Evolutionary conservation across 2,113 vertebrate species (phyloP).

Genomic region (Empidonax alnorum): DNA sequence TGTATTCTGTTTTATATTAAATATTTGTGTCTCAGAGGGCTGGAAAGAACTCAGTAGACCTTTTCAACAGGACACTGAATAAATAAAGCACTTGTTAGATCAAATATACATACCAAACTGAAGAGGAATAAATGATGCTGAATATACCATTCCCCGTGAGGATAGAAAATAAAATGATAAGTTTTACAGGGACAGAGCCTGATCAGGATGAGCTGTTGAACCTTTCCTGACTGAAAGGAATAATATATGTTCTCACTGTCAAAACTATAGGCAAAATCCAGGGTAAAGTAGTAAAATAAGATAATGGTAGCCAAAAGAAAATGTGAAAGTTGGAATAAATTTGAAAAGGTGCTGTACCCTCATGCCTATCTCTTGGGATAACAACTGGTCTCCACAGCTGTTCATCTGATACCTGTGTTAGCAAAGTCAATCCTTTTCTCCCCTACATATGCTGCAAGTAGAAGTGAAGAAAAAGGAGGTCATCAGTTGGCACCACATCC

Average conservation of each 20-base stretch:
- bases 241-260: neutral
- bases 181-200: neutral
- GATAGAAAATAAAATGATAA: neutral
- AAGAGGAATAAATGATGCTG: neutral
- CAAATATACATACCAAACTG: neutral
- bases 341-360: neutral
- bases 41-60: neutral
- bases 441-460: rapidly evolving
- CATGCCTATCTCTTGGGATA: neutral
- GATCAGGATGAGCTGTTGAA: neutral
- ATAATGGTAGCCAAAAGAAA: neutral
- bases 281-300: neutral
- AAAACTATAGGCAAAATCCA: neutral
- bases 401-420: neutral
- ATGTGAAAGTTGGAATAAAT: neutral
- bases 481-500: neutral
- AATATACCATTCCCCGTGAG: neutral
- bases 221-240: neutral
- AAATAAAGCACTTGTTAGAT: neutral
- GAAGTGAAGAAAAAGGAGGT: neutral
- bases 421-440: neutral
- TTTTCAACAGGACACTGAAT: neutral
- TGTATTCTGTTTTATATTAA: neutral
- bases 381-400: neutral
- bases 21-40: neutral